Conservation (phyloP, 2,888 invertebrate genomes). For the Orthosia gracilis region DNA sequence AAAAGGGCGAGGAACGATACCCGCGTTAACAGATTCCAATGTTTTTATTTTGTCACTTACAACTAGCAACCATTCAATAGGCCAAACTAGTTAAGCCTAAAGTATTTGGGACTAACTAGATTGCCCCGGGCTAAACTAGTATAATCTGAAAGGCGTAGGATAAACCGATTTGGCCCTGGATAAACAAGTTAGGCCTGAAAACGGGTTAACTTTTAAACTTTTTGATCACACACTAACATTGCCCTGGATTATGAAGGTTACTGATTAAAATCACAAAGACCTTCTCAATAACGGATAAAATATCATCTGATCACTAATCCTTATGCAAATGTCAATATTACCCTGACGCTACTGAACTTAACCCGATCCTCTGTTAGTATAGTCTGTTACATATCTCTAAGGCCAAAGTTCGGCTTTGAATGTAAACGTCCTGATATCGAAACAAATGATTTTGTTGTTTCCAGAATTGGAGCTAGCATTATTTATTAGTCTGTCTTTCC, state of each 20-base stretch:
- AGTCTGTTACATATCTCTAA: not conserved
- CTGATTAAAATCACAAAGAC: not conserved
- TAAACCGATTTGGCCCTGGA: not conserved
- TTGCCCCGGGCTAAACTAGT: no score
- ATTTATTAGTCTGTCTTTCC: no score
- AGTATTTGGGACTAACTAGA: no score
- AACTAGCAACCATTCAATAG: no score
- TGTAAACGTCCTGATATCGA: not conserved
- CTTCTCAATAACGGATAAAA: not conserved
- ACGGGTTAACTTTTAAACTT: not conserved
- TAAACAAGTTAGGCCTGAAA: not conserved
- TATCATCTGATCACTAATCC: not conserved
- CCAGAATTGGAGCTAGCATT: not conserved
- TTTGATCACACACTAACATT: not conserved
- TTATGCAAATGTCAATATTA: conserved; percentile 13
- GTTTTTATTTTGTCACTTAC: no score
- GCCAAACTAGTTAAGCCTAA: no score
- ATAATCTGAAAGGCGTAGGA: not conserved
- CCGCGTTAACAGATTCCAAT: no score
- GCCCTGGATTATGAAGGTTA: no score
- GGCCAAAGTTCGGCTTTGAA: not conserved
- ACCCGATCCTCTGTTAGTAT: not conserved
- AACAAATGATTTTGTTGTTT: not conserved
- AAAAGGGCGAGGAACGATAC: no score
- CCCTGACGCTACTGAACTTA: not conserved